Evolutionary conservation across 2,797 vertebrate species (phyloP), one percentile per base, ranked within the genome.

Genomic region (Sitta carolinensis): DNA sequence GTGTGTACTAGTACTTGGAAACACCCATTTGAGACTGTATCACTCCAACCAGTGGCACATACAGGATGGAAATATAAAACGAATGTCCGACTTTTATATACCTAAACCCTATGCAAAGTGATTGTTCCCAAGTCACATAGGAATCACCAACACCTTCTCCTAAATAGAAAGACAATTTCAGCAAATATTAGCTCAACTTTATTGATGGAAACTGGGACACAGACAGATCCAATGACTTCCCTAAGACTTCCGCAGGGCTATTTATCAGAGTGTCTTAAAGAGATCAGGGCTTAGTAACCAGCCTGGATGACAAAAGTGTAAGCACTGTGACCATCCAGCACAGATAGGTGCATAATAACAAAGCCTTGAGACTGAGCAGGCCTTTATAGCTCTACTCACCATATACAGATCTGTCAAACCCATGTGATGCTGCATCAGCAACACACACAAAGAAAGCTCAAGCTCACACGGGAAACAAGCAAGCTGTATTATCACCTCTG

Each of bases 181-280:
- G 66, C 50, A 91, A 90, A 62, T 43, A 66, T 36, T 59, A 79
- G n/a, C 63, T 82, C 57, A 82, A 30, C 42, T 91, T 78, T 34
- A 63, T n/a, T 40, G 85, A 30, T 16, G 72, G 91, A 90, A 96
- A 96, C 63, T 95, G 89, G 85, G 94, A 57, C 93, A 89, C 36
- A 91, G 93, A 84, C 81, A 89, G 86, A 95, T 86, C 3, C 36
- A 84, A 36, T 14, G 43, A 57, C 74, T 86, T 43, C 79, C 63
- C 80, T 94, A 94, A 94, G 91, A 76, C 63, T 93, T 80, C 66
- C 1, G 3, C 77, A 68, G 93, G 70, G 61, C 80, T 91, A 17
- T 75, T 93, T 89, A 93, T 38, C 34, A 48, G 42, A 54, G 26
- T 75, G 79, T 66, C 90, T 91, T 95, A 92, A 92, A 76, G 73